Conservation (phyloP, 2,113 vertebrate species). For the Sphyrna mokarran region DNA sequence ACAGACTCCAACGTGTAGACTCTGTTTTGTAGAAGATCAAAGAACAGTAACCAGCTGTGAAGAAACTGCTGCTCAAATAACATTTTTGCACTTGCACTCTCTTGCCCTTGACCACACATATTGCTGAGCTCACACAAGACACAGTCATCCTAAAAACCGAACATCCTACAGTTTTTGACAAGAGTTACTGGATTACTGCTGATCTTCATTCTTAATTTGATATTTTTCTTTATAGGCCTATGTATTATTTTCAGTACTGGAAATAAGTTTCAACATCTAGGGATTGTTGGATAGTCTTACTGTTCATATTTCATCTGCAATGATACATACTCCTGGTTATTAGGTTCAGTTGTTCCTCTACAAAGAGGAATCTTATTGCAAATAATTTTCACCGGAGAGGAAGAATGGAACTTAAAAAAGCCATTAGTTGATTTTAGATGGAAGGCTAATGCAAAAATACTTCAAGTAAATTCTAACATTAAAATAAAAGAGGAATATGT, state of each 20-base stretch:
- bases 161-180: not conserved
- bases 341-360: not conserved
- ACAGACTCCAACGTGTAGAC: not conserved
- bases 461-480: not conserved
- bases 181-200: not conserved
- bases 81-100: not conserved
- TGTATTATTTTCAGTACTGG: not conserved
- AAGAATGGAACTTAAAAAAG: not conserved
- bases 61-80: not conserved
- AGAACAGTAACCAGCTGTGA: not conserved
- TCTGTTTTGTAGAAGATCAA: not conserved
- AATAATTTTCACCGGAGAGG: not conserved
- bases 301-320: not conserved
- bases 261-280: not conserved
- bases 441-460: not conserved
- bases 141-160: not conserved
- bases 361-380: not conserved
- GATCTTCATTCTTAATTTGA: not conserved
- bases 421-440: not conserved
- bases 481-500: not conserved
- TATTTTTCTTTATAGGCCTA: not conserved
- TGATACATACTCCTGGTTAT: not conserved
- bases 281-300: not conserved
- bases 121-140: not conserved
- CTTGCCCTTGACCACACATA: not conserved